Evolutionary conservation across 2,113 vertebrate species (phyloP), one percentile per base, ranked within the genome.

Genomic region (Vombatus ursinus): DNA sequence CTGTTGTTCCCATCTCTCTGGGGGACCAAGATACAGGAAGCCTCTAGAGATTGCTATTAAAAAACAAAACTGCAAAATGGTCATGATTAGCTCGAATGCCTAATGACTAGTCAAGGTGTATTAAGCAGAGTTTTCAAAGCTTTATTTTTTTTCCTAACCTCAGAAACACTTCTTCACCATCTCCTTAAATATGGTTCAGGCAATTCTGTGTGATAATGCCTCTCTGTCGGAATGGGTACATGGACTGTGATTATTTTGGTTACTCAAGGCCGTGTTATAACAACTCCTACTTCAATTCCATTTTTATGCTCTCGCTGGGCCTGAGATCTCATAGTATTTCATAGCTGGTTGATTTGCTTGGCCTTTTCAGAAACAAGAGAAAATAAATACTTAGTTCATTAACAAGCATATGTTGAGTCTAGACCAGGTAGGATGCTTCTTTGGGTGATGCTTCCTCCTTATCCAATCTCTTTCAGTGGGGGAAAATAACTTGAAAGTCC

Each of bases 11-110:
- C 51, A 31, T 92, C 47, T 7, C 94, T 89, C 5, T 0, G 1
- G 52, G 93, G 52, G n/a, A 90, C 90, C 37, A 90, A 54, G 68
- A 90, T 53, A 51, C 0, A 0, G 51, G 22, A 94, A 48, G 28
- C 84, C 94, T 94, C 94, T 14, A 53, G 92, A 54, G 93, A 93
- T 10, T 31, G 92, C n/a, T 84, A 8, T n/a, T 96, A 94, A 90
- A 95, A 97, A 97, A 48, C 52, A 95, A 90, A 92, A 37, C n/a
- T 3, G 47, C 54, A 53, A 93, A 95, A 89, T 92, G 54, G 90
- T 48, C 0, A 0, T 91, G 94, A 96, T 96, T 97, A 96, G 77
- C 90, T 52, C 50, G 90, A 91, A 95, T 77, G 91, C 61, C 94
- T 89, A 50, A 84, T 0, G 16, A 24, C 23, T 52, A 53, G 37